These are phyloP conservation scores for Scaptomyza caliginosa DNA, from an alignment of 2,888 invertebrate species.

Conservation along the genomic window DNA sequence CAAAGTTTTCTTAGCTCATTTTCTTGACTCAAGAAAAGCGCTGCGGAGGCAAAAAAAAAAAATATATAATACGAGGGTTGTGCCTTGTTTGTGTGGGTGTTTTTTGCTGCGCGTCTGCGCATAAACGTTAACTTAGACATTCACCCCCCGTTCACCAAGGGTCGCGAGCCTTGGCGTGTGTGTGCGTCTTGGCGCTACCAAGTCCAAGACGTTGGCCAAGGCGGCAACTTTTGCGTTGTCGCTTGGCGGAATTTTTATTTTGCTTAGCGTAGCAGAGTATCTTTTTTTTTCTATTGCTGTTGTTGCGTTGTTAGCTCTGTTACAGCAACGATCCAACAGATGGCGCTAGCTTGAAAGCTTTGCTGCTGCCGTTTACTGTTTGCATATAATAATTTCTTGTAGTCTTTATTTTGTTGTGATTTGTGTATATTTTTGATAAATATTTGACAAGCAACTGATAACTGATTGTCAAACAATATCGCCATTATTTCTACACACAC, in stretches of 20 bases:
- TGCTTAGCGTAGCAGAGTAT: not conserved
- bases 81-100: constrained; percentile 11
- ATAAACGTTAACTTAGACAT: constrained; percentile 52
- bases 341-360: constrained; percentile 70
- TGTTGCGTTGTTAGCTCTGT: constrained; percentile 13
- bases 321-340: constrained; percentile 45
- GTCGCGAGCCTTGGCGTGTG: constrained; percentile 10
- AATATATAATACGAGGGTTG: constrained; percentile 51
- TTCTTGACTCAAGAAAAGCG: constrained; percentile 64
- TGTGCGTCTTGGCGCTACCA: constrained; percentile 41
- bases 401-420: not conserved
- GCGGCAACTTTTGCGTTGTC: constrained; percentile 52
- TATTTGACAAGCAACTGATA: not conserved
- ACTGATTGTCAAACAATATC: constrained; percentile 18
- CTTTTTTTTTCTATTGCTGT: constrained; percentile 28
- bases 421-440: not conserved
- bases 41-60: constrained; percentile 3
- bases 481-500: constrained; percentile 27
- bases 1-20: constrained; percentile 70
- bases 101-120: constrained; percentile 58
- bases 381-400: constrained; percentile 1
- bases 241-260: constrained; percentile 44
- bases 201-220: constrained; percentile 59
- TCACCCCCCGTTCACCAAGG: constrained; percentile 56
- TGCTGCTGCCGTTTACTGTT: not conserved